Base-by-base conservation (phyloP, 2,888 invertebrate genomes). In the Xestia sexstrigata region DNA sequence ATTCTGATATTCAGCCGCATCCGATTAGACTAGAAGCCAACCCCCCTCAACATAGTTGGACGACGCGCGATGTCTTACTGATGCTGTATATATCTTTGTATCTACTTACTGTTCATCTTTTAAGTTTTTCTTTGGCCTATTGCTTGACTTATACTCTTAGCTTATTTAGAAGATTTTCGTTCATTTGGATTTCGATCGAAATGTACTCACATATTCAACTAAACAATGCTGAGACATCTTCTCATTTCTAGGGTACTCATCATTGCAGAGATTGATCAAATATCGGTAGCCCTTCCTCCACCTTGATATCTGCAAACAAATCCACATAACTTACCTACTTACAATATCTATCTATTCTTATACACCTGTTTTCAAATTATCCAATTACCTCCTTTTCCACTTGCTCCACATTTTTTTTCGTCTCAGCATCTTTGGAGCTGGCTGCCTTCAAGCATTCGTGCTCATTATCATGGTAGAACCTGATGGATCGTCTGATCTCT, bases 241-340 rank as follows among this genome's bases (percentile, higher is more conserved):
- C 20, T 87, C 77, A 47, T 93, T 87, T 1, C 82, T 86, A 1
- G 90, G 89, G 47, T 94, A 79, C 4, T 93, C 89, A 8, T 81
- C 63, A 1, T 87, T 87, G 73, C 95, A 95, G 9, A 89, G 82
- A 47, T 91, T 91, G 5, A 89, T 78, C 55, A 95, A 78, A 83
- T 95, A 95, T 72, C 87, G 91, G 80, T 93, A 95, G 58, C 93
- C 91, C 77, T 91, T 94, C 0, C 94, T 91, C 95, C 95, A 95
- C 84, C 93, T 92, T 15, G 86, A 88, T 45, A 93, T 93, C 95
- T 95, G 85, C n/a, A 42, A 42, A 35, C 35, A 35, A 35, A 35
- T n/a, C n/a, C n/a, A n/a, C n/a, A n/a, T n/a, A n/a, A n/a, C n/a
- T n/a, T n/a, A n/a, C n/a, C n/a, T n/a, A n/a, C n/a, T n/a, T n/a